A percentile compares a stretch with the other conserved stretches of the same genome.
phyloP scores from a whole-genome alignment of 1,140 invertebrate genomes.

The Kradibia gibbosae region DNA sequence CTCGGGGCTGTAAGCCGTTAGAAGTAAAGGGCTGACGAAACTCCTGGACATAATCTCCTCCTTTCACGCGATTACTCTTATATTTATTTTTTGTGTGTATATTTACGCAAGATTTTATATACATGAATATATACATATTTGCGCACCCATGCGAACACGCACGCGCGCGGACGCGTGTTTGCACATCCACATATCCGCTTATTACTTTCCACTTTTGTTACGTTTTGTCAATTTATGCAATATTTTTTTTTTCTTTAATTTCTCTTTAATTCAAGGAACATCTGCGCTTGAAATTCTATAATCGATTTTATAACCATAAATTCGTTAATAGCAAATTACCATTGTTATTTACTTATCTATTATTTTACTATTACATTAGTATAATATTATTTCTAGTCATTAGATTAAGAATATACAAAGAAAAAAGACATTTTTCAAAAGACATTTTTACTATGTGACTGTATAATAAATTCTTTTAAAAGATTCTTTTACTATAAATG shows the following conservation, averaged over 20 bases:
- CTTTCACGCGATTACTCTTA: background rate
- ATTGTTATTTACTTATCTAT: too few species aligned
- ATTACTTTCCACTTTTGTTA: background rate
- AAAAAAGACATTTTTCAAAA: too few species aligned
- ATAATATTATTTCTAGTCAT: too few species aligned
- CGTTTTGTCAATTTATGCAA: background rate
- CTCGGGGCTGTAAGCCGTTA: slow-evolving; percentile 15
- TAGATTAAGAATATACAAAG: too few species aligned
- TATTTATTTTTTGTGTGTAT: background rate
- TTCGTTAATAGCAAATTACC: background rate
- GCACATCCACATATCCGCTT: background rate
- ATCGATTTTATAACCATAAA: background rate
- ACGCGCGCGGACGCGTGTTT: too few species aligned
- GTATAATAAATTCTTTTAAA: background rate
- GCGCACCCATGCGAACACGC: background rate
- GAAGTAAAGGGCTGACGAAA: background rate
- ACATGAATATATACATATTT: background rate
- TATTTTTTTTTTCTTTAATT: background rate
- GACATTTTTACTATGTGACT: too few species aligned
- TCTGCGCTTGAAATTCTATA: background rate
- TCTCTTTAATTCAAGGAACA: background rate
- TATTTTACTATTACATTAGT: too few species aligned
- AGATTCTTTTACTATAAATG: background rate
- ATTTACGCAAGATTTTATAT: too few species aligned
- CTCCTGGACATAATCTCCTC: background rate